phyloP scores from a whole-genome alignment of 1,140 invertebrate species.

The Monomorium pharaonis region DNA sequence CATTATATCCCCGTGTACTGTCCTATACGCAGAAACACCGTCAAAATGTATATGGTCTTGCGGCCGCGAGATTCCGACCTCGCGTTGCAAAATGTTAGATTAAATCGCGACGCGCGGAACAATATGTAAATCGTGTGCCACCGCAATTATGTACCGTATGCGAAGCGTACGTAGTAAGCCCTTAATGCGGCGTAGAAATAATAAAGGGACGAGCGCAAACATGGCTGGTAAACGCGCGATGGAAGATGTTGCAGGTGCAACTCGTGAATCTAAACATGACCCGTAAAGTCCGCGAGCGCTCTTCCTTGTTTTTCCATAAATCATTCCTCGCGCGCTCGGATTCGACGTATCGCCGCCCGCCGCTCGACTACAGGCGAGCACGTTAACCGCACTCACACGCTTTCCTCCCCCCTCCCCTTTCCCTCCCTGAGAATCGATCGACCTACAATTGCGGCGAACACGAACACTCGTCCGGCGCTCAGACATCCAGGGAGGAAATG shows the following conservation, averaged over 20 bases:
- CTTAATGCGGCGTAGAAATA: conserved; percentile 57
- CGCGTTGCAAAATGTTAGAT: conserved; percentile 46
- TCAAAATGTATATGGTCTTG: conserved; percentile 27
- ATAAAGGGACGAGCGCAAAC: conserved; percentile 47
- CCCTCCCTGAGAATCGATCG: conserved; percentile 51
- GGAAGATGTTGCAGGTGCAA: conserved; percentile 56
- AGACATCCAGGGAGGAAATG: conserved; percentile 45
- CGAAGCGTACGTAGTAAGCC: conserved; percentile 43
- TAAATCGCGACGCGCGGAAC: conserved; percentile 56
- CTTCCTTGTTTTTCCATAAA: conserved; percentile 60
- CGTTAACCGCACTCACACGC: conserved; percentile 52
- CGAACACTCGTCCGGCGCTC: conserved; percentile 36
- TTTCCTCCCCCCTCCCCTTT: no score
- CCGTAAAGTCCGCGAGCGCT: conserved; percentile 42
- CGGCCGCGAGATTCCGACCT: conserved; percentile 33
- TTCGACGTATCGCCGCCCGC: conserved; percentile 57
- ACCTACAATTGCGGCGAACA: conserved; percentile 56
- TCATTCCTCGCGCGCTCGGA: conserved; percentile 57
- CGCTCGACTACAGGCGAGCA: conserved; percentile 42
- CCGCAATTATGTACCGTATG: conserved; percentile 47
- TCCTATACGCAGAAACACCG: conserved; percentile 23
- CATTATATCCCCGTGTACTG: conserved; percentile 6
- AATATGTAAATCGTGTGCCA: conserved; percentile 50
- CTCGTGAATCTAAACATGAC: conserved; percentile 59
- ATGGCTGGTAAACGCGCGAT: conserved; percentile 38